Conservation (phyloP, 2,888 invertebrate genomes). For the Pandemis cinnamomeana region DNA sequence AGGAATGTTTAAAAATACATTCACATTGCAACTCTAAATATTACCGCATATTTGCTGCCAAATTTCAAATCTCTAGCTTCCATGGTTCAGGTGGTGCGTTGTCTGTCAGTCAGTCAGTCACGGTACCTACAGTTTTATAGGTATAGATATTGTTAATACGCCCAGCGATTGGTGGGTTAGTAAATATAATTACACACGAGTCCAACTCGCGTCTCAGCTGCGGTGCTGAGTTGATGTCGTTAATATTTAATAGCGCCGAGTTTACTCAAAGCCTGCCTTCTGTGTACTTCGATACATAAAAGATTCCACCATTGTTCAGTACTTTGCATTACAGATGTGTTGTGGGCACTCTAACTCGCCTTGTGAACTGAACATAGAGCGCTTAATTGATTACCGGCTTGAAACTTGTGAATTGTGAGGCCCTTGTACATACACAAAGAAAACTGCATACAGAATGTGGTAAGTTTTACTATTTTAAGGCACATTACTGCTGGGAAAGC, state of each 20-base stretch:
- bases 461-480: conserved; percentile 33
- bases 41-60: no score
- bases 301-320: conserved; percentile 29
- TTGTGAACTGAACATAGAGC: not conserved
- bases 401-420: conserved; percentile 2
- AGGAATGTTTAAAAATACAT: no score
- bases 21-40: no score
- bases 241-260: conserved; percentile 33
- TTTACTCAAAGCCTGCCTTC: conserved; percentile 10
- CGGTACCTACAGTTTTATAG: no score
- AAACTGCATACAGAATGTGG: conserved; percentile 37
- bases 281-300: conserved; percentile 30
- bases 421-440: not conserved
- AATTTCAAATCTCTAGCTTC: no score
- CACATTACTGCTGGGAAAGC: not conserved
- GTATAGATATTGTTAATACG: conserved; percentile 7
- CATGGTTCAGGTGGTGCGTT: no score
- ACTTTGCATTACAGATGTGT: conserved; percentile 23
- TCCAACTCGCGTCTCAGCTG: conserved; percentile 28
- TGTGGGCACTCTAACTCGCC: conserved; percentile 21
- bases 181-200: conserved; percentile 30
- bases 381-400: not conserved
- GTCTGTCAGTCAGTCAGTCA: no score
- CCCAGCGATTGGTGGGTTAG: conserved; percentile 20
- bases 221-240: conserved; percentile 27